A percentile compares a stretch with the other conserved stretches of the same genome.
Conservation (phyloP, 2,797 vertebrate genomes). For the Emys orbicularis region DNA sequence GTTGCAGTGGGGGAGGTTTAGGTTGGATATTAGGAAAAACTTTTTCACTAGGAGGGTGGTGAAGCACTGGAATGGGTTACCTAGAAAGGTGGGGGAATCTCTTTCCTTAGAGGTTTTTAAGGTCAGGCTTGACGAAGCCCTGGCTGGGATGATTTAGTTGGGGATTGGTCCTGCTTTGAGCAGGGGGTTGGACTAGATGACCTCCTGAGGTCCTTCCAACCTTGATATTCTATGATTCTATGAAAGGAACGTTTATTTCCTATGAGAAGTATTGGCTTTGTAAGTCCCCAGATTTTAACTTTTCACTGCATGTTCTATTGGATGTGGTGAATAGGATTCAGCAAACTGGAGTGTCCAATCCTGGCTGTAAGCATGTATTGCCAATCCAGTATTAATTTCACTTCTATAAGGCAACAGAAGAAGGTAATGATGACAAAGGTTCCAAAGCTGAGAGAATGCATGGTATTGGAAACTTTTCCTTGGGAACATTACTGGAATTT, state of each 20-base stretch:
- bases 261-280: not conserved
- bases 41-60: too few species aligned
- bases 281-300: not conserved
- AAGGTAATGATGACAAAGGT: not conserved
- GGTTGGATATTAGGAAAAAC: too few species aligned
- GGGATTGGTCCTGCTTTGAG: too few species aligned
- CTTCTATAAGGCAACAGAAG: not conserved
- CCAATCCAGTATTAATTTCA: not conserved
- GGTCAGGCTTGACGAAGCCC: too few species aligned
- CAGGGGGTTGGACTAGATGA: too few species aligned
- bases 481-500: not conserved
- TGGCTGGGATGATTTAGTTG: too few species aligned
- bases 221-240: too few species aligned
- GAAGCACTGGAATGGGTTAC: too few species aligned
- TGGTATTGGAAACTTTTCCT: not conserved
- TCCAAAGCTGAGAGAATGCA: not conserved
- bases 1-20: too few species aligned
- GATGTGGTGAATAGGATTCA: not conserved
- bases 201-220: too few species aligned
- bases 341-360: not conserved
- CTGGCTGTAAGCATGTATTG: not conserved
- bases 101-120: too few species aligned
- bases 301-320: not conserved
- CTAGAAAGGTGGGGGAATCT: too few species aligned
- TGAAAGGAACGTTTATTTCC: not conserved